Percentiles rank a stretch among this genome's conserved stretches.
These are phyloP conservation scores for Jordanella pulchra DNA, from an alignment of 2,797 vertebrate genomes.

Conservation along the genomic window DNA sequence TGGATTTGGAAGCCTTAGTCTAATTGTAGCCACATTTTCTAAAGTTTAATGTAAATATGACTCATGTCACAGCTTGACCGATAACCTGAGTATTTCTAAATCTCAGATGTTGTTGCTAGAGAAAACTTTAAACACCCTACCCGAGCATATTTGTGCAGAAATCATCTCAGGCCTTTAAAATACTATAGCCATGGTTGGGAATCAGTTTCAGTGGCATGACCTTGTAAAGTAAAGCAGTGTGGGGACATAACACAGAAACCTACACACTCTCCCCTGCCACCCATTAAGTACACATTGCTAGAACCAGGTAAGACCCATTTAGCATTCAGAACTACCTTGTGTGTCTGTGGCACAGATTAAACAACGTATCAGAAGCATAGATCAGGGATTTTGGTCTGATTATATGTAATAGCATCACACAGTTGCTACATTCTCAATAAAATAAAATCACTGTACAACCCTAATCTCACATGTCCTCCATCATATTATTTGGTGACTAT, in stretches of 20 bases:
- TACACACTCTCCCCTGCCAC: not conserved
- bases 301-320: not conserved
- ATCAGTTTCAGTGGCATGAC: not conserved
- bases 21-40: slow-evolving; percentile 19
- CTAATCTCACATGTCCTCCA: not conserved
- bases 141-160: slow-evolving; percentile 1
- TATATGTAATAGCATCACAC: not conserved
- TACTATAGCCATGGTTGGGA: not conserved
- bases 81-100: slow-evolving; percentile 24
- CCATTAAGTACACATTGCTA: not conserved
- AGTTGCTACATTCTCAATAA: not conserved
- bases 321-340: not conserved
- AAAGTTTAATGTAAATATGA: slow-evolving; percentile 17
- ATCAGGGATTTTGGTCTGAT: not conserved
- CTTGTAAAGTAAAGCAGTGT: not conserved
- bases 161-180: slow-evolving; percentile 20
- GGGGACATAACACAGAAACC: not conserved
- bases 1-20: slow-evolving; percentile 14
- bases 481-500: not conserved
- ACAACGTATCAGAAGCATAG: not conserved
- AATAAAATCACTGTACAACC: not conserved
- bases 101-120: slow-evolving; percentile 15
- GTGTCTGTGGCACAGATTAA: not conserved
- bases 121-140: slow-evolving; percentile 20
- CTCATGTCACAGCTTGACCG: not conserved